These are phyloP conservation scores for Myripristis murdjan DNA, from an alignment of 2,797 vertebrate species.

Conservation along the genomic window DNA sequence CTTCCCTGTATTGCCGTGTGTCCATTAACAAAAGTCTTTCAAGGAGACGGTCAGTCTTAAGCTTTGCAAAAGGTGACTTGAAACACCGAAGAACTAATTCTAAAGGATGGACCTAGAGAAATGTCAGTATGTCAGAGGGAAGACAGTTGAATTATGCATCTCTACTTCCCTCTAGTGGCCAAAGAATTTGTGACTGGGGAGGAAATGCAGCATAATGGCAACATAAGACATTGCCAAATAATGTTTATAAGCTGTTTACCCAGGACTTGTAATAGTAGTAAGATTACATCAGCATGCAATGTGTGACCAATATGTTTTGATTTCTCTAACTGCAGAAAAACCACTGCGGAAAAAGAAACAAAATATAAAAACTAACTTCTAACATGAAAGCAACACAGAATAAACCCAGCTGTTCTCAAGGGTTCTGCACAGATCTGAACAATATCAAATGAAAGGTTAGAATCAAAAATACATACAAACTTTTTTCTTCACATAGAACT, in stretches of 20 bases:
- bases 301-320: background rate
- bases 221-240: background rate
- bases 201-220: background rate
- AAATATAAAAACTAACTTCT: no score
- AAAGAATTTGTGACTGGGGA: constrained; percentile 2
- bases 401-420: background rate
- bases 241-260: background rate
- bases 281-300: background rate
- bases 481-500: no score
- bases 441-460: no score
- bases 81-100: constrained; percentile 30
- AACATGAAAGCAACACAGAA: no score
- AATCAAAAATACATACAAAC: no score
- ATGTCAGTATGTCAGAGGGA: constrained; percentile 15
- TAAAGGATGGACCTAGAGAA: constrained; percentile 36
- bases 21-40: constrained; percentile 69
- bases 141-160: constrained; percentile 35
- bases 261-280: constrained; percentile 8
- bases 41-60: constrained; percentile 54
- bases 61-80: constrained; percentile 62
- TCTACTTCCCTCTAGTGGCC: constrained; percentile 80
- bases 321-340: background rate
- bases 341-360: background rate
- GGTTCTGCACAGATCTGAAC: no score
- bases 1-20: constrained; percentile 41